A percentile compares a stretch with the other conserved stretches of the same genome.
phyloP scores from a whole-genome alignment of 1,140 invertebrate species.

The Orius laevigatus region DNA sequence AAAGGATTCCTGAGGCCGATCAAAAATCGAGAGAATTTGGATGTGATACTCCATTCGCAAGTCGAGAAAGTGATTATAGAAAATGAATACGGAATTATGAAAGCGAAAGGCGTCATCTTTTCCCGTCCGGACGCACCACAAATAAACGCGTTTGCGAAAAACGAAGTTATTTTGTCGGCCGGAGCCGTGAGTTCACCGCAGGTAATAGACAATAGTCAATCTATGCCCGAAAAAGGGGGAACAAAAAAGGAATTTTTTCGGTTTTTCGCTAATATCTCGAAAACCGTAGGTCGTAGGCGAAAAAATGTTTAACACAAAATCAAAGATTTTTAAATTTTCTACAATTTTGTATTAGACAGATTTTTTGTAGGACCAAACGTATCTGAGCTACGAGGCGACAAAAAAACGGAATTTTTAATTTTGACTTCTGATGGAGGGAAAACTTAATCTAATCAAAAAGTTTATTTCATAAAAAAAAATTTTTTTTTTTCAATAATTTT shows the following conservation, averaged over 20 bases:
- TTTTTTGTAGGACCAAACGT: no score
- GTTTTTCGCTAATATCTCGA: no score
- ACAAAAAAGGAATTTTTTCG: no score
- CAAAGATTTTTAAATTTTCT: no score
- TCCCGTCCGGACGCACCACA: slow-evolving; percentile 27
- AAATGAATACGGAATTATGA: slow-evolving; percentile 26
- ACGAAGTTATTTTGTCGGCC: slow-evolving; percentile 55
- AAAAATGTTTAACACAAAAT: no score
- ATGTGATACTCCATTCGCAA: slow-evolving; percentile 45
- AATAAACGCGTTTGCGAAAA: slow-evolving; percentile 26
- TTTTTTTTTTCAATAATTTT: no score
- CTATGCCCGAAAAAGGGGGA: no score
- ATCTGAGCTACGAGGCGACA: no score
- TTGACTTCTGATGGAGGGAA: background rate
- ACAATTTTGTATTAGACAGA: no score
- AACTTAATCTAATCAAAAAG: no score
- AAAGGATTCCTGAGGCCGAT: slow-evolving; percentile 70
- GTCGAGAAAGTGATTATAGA: slow-evolving; percentile 47
- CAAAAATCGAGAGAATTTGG: slow-evolving; percentile 50
- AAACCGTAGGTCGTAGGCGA: no score
- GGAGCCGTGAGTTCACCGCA: slow-evolving; percentile 58
- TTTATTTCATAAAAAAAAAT: background rate
- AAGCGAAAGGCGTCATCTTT: slow-evolving; percentile 45
- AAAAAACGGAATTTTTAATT: background rate
- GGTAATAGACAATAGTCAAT: slow-evolving; percentile 14